Evolutionary conservation across 2,113 vertebrate species (phyloP).

Genomic region (Grus americana): DNA sequence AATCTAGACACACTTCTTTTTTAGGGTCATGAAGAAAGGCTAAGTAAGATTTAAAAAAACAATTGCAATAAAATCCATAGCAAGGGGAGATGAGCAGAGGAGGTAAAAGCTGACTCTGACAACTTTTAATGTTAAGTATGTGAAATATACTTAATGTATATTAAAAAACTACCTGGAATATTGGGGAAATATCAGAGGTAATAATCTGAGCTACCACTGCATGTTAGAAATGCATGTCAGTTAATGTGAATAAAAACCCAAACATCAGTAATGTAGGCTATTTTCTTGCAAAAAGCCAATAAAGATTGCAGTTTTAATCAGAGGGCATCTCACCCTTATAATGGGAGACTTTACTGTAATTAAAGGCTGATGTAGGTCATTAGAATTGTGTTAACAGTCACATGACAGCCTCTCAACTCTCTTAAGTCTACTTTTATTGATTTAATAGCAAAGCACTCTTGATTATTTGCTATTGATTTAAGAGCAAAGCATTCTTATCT

Average conservation of each 20-base stretch:
- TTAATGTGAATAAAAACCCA: background rate
- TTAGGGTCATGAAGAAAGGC: background rate
- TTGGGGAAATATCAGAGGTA: background rate
- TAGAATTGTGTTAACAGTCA: slow-evolving; percentile 60
- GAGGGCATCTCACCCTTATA: slow-evolving; percentile 24
- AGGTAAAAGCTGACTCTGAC: background rate
- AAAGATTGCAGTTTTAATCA: slow-evolving; percentile 53
- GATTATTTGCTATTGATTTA: slow-evolving; percentile 57
- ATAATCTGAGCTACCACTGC: background rate
- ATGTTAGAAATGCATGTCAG: background rate
- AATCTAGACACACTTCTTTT: background rate
- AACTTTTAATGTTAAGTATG: background rate
- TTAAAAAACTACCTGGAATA: background rate
- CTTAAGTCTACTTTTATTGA: slow-evolving; percentile 55
- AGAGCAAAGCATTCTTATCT: background rate
- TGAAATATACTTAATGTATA: background rate
- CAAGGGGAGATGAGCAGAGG: background rate
- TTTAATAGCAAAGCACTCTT: slow-evolving; percentile 30
- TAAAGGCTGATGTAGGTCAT: slow-evolving; percentile 53
- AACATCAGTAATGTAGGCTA: background rate
- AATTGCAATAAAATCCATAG: background rate
- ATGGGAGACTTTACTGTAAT: slow-evolving; percentile 56
- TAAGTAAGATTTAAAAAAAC: slow-evolving; percentile 17
- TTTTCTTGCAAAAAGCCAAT: slow-evolving; percentile 24
- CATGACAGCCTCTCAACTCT: slow-evolving; percentile 49